A percentile compares a stretch with the other conserved stretches of the same genome.
phyloP scores from a whole-genome alignment of 2,113 vertebrate genomes.

The Coptodon bakossiorum region DNA sequence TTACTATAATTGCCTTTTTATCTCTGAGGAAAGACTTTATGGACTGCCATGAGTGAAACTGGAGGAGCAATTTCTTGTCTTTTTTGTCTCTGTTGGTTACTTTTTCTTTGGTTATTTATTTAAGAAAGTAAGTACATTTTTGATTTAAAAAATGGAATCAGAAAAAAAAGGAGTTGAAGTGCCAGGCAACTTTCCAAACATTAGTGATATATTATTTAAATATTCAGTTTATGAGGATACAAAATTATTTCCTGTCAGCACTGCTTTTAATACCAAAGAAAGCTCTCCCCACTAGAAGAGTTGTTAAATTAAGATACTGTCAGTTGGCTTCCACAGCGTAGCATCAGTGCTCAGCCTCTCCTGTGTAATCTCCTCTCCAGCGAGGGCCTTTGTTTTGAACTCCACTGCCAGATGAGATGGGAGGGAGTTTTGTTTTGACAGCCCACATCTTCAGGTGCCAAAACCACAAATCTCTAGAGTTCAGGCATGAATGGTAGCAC shows the following conservation, averaged over 20 bases:
- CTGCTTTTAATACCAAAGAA: neutral
- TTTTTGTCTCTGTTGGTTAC: neutral
- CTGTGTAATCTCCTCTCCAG: neutral
- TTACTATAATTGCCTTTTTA: neutral
- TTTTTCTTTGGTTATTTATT: neutral
- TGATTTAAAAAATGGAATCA: neutral
- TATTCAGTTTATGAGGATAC: neutral
- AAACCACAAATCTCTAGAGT: conserved; percentile 51
- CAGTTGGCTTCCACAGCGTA: neutral
- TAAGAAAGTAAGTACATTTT: neutral
- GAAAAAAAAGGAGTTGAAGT: too few species aligned
- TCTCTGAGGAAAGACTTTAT: neutral
- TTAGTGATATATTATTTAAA: neutral
- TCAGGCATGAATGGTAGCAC: conserved; percentile 22
- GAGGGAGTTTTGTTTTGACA: conserved; percentile 62
- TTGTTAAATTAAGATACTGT: neutral
- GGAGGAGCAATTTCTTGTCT: neutral
- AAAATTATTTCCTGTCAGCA: neutral
- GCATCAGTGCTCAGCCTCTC: neutral
- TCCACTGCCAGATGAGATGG: conserved; percentile 26
- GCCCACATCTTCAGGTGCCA: conserved; percentile 51
- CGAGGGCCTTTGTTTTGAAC: conserved; percentile 36
- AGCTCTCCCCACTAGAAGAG: neutral
- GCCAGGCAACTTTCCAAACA: neutral
- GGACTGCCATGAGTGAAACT: neutral